Percentiles rank a stretch among this genome's conserved stretches.
Conservation (phyloP, 2,888 invertebrate genomes). For the Lasioglossum morio region DNA sequence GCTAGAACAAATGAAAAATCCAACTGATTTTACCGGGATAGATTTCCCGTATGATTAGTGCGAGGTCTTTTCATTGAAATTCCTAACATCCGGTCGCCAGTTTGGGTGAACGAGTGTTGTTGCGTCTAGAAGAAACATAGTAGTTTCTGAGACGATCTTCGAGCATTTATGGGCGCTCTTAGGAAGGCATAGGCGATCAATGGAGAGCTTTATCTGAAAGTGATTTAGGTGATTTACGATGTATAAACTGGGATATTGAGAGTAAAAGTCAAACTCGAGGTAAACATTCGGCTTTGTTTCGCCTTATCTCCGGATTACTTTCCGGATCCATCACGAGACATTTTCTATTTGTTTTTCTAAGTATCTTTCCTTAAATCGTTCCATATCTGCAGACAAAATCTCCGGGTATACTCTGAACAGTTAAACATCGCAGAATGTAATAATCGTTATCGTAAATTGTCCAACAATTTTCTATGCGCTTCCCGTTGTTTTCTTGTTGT, state of each 20-base stretch:
- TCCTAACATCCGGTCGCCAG: background rate
- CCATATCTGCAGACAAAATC: background rate
- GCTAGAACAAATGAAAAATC: too few species aligned
- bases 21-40: too few species aligned
- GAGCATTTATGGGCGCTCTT: background rate
- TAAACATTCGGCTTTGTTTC: background rate
- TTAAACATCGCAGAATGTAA: background rate
- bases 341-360: background rate
- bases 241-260: conserved; percentile 5
- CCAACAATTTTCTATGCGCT: background rate
- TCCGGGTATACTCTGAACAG: background rate
- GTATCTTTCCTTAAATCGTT: background rate
- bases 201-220: background rate
- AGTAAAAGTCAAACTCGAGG: background rate
- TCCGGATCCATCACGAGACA: background rate
- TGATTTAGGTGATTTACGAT: conserved; percentile 10
- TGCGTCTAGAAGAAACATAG: background rate
- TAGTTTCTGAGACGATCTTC: background rate
- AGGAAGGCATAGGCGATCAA: background rate
- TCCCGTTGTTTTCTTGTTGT: background rate
- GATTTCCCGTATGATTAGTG: too few species aligned
- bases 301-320: background rate
- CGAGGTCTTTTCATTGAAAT: too few species aligned
- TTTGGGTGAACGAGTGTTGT: background rate
- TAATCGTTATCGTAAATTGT: background rate